phyloP scores from a whole-genome alignment of 2,797 vertebrate species.

The Lepilemur ruficaudatus region DNA sequence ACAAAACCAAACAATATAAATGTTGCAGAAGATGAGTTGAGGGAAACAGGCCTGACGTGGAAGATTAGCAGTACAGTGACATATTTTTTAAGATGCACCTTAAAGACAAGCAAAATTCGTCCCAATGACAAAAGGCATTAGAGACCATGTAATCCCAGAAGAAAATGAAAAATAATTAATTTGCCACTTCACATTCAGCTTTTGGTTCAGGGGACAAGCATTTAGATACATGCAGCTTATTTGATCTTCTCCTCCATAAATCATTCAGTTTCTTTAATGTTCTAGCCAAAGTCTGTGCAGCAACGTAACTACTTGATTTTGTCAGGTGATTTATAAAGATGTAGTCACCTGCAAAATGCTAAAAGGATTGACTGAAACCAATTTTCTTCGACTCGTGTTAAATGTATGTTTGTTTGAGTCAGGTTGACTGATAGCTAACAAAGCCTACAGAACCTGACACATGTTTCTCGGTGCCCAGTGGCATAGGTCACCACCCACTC shows the following conservation, averaged over 20 bases:
- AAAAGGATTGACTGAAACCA: neutral
- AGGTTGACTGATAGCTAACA: neutral
- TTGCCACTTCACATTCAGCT: neutral
- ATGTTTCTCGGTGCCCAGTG: fast-evolving
- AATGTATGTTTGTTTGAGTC: slow-evolving; percentile 3
- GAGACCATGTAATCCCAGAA: neutral
- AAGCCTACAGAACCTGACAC: neutral
- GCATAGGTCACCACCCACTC: fast-evolving
- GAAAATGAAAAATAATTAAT: slow-evolving; percentile 43
- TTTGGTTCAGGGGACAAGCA: neutral
- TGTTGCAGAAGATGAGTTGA: neutral
- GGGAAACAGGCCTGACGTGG: neutral
- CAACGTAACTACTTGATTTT: neutral
- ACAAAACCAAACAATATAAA: neutral
- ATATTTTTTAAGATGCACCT: neutral
- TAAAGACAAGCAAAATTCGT: neutral
- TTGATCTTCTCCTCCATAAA: slow-evolving; percentile 28
- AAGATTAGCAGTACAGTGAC: neutral
- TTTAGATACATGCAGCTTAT: neutral
- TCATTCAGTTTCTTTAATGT: slow-evolving; percentile 31
- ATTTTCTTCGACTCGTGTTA: neutral
- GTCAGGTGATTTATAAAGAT: neutral
- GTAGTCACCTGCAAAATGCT: slow-evolving; percentile 52
- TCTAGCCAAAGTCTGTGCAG: slow-evolving; percentile 31
- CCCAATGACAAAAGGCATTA: neutral